These are phyloP conservation scores for Temnopleurus reevesii DNA, from an alignment of 53 echinoderm and acorn worm genomes.

Conservation along the genomic window DNA sequence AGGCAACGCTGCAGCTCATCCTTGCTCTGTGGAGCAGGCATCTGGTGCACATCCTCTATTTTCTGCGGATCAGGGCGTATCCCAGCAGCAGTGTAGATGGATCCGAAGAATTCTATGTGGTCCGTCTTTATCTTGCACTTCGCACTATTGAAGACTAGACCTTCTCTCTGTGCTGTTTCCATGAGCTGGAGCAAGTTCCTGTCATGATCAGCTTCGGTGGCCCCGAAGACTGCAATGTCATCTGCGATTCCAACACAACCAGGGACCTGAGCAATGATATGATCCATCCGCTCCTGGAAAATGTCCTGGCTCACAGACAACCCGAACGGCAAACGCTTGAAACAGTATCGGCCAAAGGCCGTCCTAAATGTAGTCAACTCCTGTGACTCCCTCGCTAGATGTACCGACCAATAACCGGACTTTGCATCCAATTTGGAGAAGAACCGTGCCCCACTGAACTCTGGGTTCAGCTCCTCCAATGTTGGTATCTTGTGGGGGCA, in stretches of 20 bases:
- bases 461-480: slow-evolving; percentile 63
- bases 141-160: slow-evolving; percentile 58
- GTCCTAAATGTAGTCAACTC: slow-evolving; percentile 57
- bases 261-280: slow-evolving; percentile 59
- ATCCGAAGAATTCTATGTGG: slow-evolving; percentile 62
- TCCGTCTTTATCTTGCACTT: slow-evolving; percentile 61
- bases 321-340: slow-evolving; percentile 64
- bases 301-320: slow-evolving; percentile 62
- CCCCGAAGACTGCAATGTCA: slow-evolving; percentile 50
- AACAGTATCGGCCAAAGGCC: slow-evolving; percentile 61
- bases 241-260: slow-evolving; percentile 65
- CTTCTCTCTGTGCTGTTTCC: slow-evolving; percentile 45
- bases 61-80: slow-evolving; percentile 66
- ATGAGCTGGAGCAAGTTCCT: slow-evolving; percentile 36
- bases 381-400: slow-evolving; percentile 37
- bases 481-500: slow-evolving; percentile 47
- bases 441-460: slow-evolving; percentile 11
- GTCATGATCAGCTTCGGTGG: slow-evolving; percentile 60
- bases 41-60: slow-evolving; percentile 54
- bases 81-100: slow-evolving; percentile 46
- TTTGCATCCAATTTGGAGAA: slow-evolving; percentile 63
- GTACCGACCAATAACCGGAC: slow-evolving; percentile 55
- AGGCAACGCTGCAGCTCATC: slow-evolving; percentile 73
- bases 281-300: slow-evolving; percentile 66
- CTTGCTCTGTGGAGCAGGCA: slow-evolving; percentile 70